A percentile compares a stretch with the other conserved stretches of the same genome.
Evolutionary conservation across 2,113 vertebrate genomes (phyloP).

Genomic region (Glaucomys volans): DNA sequence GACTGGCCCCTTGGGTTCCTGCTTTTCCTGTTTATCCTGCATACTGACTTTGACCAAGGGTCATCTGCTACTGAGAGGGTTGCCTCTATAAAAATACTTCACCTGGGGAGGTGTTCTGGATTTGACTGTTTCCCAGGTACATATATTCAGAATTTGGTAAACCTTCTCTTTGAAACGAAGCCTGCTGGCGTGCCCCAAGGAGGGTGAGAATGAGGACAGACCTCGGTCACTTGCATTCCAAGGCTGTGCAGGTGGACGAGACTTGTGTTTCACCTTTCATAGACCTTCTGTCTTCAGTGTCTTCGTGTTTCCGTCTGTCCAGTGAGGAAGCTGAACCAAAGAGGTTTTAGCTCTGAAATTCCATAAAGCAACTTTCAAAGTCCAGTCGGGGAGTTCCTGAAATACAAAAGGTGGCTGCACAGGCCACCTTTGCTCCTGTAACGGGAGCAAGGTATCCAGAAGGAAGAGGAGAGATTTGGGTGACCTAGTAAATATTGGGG

Average conservation of each 20-base stretch:
- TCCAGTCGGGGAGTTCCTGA: not conserved
- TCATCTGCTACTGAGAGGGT: not conserved
- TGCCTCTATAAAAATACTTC: not conserved
- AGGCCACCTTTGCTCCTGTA: not conserved
- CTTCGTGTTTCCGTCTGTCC: not conserved
- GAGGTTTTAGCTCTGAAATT: not conserved
- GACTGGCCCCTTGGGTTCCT: not conserved
- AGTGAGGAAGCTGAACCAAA: not conserved
- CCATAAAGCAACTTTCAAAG: not conserved
- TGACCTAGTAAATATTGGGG: not conserved
- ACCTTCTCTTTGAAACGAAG: not conserved
- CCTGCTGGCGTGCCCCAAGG: no score
- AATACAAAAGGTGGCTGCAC: not conserved
- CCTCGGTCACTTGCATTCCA: fast-evolving
- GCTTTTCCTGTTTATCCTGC: not conserved
- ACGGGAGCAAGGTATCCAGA: not conserved
- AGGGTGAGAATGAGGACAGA: not conserved
- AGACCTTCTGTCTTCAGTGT: not conserved
- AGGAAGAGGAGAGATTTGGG: not conserved
- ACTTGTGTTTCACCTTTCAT: not conserved
- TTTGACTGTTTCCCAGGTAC: not conserved
- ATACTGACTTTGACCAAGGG: fast-evolving
- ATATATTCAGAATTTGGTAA: not conserved
- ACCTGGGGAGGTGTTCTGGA: not conserved
- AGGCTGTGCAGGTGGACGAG: not conserved